Evolutionary conservation across 2,797 vertebrate species (phyloP).

Genomic region (Centroberyx gerrardi): DNA sequence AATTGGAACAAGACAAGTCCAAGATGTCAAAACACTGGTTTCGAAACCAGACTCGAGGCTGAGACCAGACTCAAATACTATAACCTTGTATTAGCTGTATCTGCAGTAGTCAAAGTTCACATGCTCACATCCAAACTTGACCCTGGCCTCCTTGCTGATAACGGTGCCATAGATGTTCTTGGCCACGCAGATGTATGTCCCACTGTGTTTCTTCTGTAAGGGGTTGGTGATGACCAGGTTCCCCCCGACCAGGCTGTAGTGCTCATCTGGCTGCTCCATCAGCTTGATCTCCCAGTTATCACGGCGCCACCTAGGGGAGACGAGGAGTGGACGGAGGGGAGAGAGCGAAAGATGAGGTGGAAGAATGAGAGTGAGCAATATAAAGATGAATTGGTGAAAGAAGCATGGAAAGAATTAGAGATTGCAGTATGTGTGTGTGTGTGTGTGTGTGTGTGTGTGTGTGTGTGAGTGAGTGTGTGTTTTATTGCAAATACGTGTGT

Average conservation of each 20-base stretch:
- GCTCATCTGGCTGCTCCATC: constrained; percentile 92
- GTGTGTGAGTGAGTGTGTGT: too few species aligned
- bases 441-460: too few species aligned
- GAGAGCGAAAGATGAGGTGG: not conserved
- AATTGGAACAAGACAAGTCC: too few species aligned
- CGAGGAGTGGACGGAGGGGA: not conserved
- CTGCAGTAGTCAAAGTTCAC: not conserved
- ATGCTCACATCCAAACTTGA: constrained; percentile 96
- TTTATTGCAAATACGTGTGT: too few species aligned
- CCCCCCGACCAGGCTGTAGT: constrained; percentile 96
- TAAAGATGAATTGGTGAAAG: too few species aligned
- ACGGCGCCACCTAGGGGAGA: constrained; percentile 90
- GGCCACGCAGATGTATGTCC: constrained; percentile 93
- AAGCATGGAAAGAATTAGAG: too few species aligned
- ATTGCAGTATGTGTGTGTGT: too few species aligned
- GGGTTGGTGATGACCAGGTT: constrained; percentile 96
- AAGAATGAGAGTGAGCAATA: not conserved
- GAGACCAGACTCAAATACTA: not conserved
- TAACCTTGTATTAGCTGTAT: not conserved
- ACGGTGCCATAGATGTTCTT: constrained; percentile 93
- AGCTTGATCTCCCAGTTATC: constrained; percentile 96
- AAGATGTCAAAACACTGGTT: too few species aligned
- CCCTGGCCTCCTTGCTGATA: constrained; percentile 94
- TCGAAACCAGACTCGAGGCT: too few species aligned
- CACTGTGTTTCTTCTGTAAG: constrained; percentile 91